Conservation (phyloP, 2,113 vertebrate genomes). For the Rhombomys opimus region DNA sequence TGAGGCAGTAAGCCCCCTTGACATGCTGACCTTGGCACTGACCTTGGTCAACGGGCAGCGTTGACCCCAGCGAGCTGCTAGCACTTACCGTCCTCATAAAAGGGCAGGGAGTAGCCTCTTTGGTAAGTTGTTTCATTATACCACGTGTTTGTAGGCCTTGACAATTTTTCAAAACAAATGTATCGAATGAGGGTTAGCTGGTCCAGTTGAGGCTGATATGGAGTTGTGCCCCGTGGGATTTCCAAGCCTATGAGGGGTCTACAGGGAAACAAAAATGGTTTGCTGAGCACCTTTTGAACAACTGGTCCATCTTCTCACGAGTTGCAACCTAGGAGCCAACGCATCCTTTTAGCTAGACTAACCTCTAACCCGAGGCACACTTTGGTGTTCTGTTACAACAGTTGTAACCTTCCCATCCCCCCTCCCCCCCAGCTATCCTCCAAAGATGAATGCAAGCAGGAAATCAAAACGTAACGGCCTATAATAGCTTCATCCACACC, state of each 20-base stretch:
- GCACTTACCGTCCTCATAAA: conserved; percentile 61
- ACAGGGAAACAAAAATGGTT: conserved; percentile 68
- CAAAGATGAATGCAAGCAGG: not conserved
- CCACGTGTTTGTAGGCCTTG: conserved; percentile 1
- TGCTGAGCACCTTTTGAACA: conserved; percentile 15
- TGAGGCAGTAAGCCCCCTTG: accelerated
- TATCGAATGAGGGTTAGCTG: conserved; percentile 73
- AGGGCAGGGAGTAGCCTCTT: conserved; percentile 68
- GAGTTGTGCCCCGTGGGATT: conserved; percentile 57
- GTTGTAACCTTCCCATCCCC: not conserved
- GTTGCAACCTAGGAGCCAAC: not conserved
- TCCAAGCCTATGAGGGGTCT: conserved; percentile 79
- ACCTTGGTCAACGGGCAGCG: not conserved
- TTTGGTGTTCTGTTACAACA: not conserved
- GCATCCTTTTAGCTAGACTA: not conserved
- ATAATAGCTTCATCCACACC: too few species aligned
- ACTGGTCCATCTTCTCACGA: not conserved
- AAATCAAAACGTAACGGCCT: not conserved
- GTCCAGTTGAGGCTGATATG: conserved; percentile 70
- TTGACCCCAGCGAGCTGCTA: not conserved
- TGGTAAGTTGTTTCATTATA: conserved; percentile 74
- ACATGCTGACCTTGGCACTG: not conserved
- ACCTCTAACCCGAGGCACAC: not conserved
- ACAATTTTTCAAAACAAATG: conserved; percentile 59
- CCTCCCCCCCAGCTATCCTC: not conserved